Conservation (phyloP, 2,797 vertebrate genomes). For the Cynopterus sphinx region DNA sequence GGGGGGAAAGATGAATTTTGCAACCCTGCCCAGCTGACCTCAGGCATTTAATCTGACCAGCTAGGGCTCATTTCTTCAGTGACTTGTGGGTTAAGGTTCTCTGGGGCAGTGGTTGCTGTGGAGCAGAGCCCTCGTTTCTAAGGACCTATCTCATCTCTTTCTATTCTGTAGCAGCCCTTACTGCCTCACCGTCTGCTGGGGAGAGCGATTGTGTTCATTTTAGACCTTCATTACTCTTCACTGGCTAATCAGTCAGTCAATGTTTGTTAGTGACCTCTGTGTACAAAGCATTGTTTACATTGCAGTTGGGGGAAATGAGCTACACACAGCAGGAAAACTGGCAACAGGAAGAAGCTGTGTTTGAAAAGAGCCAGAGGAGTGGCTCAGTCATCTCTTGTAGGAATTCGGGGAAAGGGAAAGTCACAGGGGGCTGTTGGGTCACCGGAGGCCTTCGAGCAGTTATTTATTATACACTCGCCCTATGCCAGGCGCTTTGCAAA, state of each 20-base stretch:
- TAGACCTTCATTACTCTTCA: constrained; percentile 42
- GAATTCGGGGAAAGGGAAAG: neutral
- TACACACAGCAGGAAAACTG: neutral
- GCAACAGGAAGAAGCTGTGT: neutral
- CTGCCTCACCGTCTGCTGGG: neutral
- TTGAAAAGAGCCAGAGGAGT: constrained; percentile 1
- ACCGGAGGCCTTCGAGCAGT: neutral
- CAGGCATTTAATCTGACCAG: neutral
- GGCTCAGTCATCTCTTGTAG: neutral
- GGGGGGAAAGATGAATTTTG: neutral
- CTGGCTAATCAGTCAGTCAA: constrained; percentile 61
- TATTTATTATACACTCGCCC: neutral
- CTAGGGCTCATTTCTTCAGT: constrained; percentile 10
- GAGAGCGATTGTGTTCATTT: neutral
- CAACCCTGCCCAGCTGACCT: neutral
- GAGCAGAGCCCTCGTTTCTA: neutral
- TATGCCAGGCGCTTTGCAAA: neutral
- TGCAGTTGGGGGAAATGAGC: constrained; percentile 26
- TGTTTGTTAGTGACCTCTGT: constrained; percentile 66
- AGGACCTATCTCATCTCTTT: neutral
- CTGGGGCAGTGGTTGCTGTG: neutral
- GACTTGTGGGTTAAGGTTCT: neutral
- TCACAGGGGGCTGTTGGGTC: neutral
- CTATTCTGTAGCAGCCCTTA: neutral
- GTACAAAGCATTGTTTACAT: constrained; percentile 40